Evolutionary conservation across 2,113 vertebrate species (phyloP).

Genomic region (Clinocottus analis): DNA sequence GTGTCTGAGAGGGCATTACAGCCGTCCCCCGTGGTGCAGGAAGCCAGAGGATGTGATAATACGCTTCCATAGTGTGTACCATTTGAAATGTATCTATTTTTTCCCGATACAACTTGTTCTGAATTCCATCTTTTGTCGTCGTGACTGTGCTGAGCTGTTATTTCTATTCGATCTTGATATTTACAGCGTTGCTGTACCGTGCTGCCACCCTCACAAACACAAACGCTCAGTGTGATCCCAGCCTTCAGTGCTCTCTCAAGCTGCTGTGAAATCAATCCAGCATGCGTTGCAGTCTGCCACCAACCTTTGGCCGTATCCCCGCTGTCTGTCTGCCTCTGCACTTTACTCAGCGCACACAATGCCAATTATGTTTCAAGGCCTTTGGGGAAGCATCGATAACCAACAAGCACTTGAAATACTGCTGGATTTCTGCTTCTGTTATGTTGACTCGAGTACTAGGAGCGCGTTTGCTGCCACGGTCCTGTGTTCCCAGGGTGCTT

Average conservation of each 20-base stretch:
- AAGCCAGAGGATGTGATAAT: not conserved
- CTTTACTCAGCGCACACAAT: conserved; percentile 31
- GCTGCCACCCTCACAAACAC: not conserved
- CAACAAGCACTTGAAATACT: not conserved
- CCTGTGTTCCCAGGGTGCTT: not conserved
- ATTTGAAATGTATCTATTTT: not conserved
- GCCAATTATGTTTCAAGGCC: conserved; percentile 37
- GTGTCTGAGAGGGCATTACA: not conserved
- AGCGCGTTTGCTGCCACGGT: not conserved
- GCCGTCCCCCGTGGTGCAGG: not conserved
- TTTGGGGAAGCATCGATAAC: conserved; percentile 20
- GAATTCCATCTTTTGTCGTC: not conserved
- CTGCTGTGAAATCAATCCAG: conserved; percentile 64
- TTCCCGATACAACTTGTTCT: not conserved
- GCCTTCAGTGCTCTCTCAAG: conserved; percentile 38
- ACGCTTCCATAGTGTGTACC: not conserved
- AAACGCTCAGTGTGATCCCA: conserved; percentile 12
- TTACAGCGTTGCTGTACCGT: not conserved
- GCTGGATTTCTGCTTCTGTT: not conserved
- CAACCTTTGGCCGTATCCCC: conserved; percentile 41
- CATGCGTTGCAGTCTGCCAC: conserved; percentile 38
- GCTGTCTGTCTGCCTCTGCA: conserved; percentile 36
- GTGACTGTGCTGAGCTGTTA: not conserved
- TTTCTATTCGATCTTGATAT: not conserved
- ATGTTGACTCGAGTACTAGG: not conserved